phyloP scores from a whole-genome alignment of 2,797 vertebrate species.

The Xiphophorus birchmanni region DNA sequence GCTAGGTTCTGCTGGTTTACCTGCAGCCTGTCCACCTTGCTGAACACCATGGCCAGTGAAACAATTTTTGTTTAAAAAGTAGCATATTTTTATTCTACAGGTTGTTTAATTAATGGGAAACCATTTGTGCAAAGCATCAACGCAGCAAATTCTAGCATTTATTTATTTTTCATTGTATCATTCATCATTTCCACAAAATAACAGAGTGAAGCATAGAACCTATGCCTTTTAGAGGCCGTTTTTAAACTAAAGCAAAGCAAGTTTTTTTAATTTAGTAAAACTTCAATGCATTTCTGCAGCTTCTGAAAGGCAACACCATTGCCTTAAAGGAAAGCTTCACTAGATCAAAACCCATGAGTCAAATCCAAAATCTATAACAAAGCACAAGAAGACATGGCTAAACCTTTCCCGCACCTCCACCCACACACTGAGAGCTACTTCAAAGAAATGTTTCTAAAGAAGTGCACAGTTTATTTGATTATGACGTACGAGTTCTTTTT shows the following conservation, averaged over 20 bases:
- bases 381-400: slow-evolving; percentile 34
- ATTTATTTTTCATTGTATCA: not conserved
- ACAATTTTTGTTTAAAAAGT: not conserved
- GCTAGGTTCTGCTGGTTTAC: not conserved
- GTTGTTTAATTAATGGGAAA: not conserved
- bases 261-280: slow-evolving; percentile 7
- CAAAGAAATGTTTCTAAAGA: slow-evolving; percentile 26
- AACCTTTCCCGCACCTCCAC: slow-evolving; percentile 44
- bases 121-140: not conserved
- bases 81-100: not conserved
- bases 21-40: not conserved
- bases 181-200: not conserved
- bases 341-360: slow-evolving; percentile 26
- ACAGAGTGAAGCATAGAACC: not conserved
- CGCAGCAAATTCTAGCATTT: not conserved
- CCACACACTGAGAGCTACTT: slow-evolving; percentile 37
- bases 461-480: slow-evolving; percentile 28
- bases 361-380: slow-evolving; percentile 40
- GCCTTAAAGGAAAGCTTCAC: slow-evolving; percentile 7
- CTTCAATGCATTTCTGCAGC: slow-evolving; percentile 1
- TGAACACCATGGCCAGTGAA: not conserved
- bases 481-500: slow-evolving; percentile 28
- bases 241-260: not conserved
- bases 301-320: slow-evolving; percentile 4
- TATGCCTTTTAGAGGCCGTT: not conserved